Evolutionary conservation across 2,888 invertebrate species (phyloP), one percentile per base, ranked within the genome.

Genomic region (Cordilura impudica): DNA sequence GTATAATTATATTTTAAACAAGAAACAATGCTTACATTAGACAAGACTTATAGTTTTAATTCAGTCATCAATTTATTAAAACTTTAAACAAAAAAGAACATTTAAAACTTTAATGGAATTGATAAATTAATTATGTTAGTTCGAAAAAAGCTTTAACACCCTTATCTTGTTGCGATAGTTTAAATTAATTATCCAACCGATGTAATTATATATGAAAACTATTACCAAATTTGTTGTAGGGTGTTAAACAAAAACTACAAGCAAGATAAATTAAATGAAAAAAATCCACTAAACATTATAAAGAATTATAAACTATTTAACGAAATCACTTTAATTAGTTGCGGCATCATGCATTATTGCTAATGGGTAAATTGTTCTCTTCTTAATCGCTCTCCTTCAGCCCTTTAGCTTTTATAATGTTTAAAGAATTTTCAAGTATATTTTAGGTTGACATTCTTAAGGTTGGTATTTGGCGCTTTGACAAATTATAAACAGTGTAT

Each of bases 391-490:
- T 2, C 29, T 3, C 8, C 16, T 8, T 16, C 54, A 12, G 16
- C 18, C 35, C 29, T 53, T 23, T 23, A 26, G 39, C 54, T 60
- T 56, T 65, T 67, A 69, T 72, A n/a, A 54, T 72, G 63, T 80
- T 67, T 67, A 58, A 65, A 65, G 61, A 76, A 54, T 58, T 80
- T 71, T 66, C 19, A 76, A 69, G 53, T 56, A 72, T 75, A 54
- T 76, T 69, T 80, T 56, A 26, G 67, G 69, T 65, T 80, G 73
- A 70, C 80, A 80, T 76, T 80, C 72, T 73, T 77, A 80, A 69
- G 73, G 69, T 80, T 66, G 73, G 76, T 70, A 73, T 69, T 80
- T 80, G 80, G 80, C 80, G 72, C 76, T 77, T 73, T 80, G 80
- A 77, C 80, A 80, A 80, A 77, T 80, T 77, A 66, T 73, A 70